phyloP scores from a whole-genome alignment of 1,140 invertebrate species.

The Drosophila sturtevanti region DNA sequence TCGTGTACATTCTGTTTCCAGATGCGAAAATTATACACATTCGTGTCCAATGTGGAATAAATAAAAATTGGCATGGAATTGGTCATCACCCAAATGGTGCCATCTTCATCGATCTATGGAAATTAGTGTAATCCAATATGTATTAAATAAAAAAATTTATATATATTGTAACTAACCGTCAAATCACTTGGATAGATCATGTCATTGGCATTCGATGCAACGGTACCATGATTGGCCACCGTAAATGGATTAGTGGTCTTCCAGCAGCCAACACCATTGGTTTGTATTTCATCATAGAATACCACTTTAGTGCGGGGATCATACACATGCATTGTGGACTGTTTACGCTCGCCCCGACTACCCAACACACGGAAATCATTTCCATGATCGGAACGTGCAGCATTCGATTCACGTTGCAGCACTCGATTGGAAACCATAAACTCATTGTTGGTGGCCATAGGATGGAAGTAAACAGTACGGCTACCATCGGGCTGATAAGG shows the following conservation, averaged over 20 bases:
- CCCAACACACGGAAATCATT: conserved; percentile 85
- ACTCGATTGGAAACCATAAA: conserved; percentile 87
- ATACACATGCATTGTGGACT: conserved; percentile 86
- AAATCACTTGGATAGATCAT: conserved; percentile 87
- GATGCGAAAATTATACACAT: conserved; percentile 85
- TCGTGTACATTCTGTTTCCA: conserved; percentile 73
- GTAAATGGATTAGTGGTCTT: conserved; percentile 84
- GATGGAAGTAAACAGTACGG: conserved; percentile 87
- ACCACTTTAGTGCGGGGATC: conserved; percentile 85
- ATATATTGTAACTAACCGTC: conserved; percentile 51
- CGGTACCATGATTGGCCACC: conserved; percentile 84
- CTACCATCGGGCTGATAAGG: conserved; percentile 84
- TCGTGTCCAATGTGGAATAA: conserved; percentile 84
- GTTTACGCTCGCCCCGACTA: conserved; percentile 85
- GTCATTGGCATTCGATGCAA: conserved; percentile 84
- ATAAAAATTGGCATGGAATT: conserved; percentile 86
- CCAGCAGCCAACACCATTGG: conserved; percentile 88
- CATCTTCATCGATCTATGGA: conserved; percentile 83
- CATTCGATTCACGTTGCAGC: conserved; percentile 85
- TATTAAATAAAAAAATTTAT: neutral
- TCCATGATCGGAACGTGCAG: conserved; percentile 85
- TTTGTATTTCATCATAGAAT: conserved; percentile 87
- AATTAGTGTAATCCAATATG: neutral
- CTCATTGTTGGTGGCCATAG: conserved; percentile 86
- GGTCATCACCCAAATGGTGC: conserved; percentile 85